Percentiles rank a stretch among this genome's conserved stretches.
Conservation (phyloP, 2,888 invertebrate genomes). For the Leucoma salicis region DNA sequence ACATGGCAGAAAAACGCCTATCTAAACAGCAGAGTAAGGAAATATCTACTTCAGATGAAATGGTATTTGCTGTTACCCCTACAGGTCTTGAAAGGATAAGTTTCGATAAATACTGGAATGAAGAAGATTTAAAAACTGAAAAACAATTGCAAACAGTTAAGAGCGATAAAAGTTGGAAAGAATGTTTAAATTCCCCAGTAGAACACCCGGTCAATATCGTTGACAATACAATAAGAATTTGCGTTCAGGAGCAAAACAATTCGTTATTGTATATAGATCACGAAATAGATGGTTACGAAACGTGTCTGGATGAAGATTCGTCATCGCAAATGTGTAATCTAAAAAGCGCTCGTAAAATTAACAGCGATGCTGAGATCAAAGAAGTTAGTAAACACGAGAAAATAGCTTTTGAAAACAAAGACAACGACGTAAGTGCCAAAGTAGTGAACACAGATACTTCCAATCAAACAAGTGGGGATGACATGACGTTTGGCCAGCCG, state of each 20-base stretch:
- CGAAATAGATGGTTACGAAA: constrained; percentile 83
- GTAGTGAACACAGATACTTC: constrained; percentile 39
- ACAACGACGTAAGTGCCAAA: constrained; percentile 65
- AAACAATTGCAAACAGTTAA: constrained; percentile 55
- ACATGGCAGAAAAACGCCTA: constrained; percentile 46
- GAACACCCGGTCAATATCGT: constrained; percentile 54
- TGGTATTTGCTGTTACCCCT: constrained; percentile 79
- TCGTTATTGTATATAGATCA: constrained; percentile 74
- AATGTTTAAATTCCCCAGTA: constrained; percentile 62
- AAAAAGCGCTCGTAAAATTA: constrained; percentile 69
- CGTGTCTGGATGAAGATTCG: constrained; percentile 83
- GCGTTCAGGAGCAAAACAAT: constrained; percentile 67
- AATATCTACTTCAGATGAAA: constrained; percentile 77
- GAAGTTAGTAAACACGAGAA: constrained; percentile 67
- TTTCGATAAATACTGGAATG: constrained; percentile 77
- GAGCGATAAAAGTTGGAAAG: constrained; percentile 73
- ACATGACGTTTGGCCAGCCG: constrained; percentile 57
- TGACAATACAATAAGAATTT: constrained; percentile 58
- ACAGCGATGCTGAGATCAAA: constrained; percentile 67
- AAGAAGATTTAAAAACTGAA: constrained; percentile 48
- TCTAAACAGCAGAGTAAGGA: constrained; percentile 77
- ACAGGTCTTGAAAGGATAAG: constrained; percentile 78
- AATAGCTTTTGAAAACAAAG: constrained; percentile 60
- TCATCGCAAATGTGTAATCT: constrained; percentile 57
- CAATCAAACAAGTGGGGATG: constrained; percentile 49